Base-by-base conservation (phyloP, 2,888 invertebrate genomes). In the Aspidapion aeneum region DNA sequence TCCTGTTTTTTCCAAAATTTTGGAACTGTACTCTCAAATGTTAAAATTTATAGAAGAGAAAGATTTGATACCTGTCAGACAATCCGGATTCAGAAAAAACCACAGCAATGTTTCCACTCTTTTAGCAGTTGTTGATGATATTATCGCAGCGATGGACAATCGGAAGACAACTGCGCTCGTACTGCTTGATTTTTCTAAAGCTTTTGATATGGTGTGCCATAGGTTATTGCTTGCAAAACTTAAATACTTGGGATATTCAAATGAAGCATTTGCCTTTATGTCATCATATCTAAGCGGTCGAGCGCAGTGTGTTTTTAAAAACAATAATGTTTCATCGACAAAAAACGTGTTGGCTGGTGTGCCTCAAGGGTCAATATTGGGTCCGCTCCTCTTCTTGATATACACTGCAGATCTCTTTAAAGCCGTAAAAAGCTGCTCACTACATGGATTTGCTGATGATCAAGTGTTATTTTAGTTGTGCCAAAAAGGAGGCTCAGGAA, bases 361-460 rank as follows among this genome's bases (percentile, higher is more conserved):
- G 16, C 52, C 52, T 18, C 52, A 52, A n/a, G 52, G 52, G 17
- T 52, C 52, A n/a, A 52, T 52, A 3, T n/a, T 52, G 52, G 52
- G 52, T 9, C 52, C 17, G 3, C 52, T 52, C 7, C 52, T 52
- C 18, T 52, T 52, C n/a, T 18, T 52, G 7, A 52, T 52, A n/a
- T 52, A 52, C 52, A 52, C n/a, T 7, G 17, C 52, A 9, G 52
- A 52, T 52, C 7, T 52, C 7, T 18, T 52, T 52, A 52, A 52
- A 52, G 17, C 7, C 16, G 18, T n/a, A 18, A n/a, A 52, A 52
- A 18, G 7, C 18, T 52, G 52, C 18, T 18, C 17, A 52, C 7
- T 52, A 7, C 7, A 52, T 52, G 52, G 17, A n/a, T 52, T 52
- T n/a, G 52, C 52, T 52, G 52, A 52, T 52, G 52, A 52, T 52